Evolutionary conservation across 2,797 vertebrate genomes (phyloP).

Genomic region (Myoxocephalus aenaeus): DNA sequence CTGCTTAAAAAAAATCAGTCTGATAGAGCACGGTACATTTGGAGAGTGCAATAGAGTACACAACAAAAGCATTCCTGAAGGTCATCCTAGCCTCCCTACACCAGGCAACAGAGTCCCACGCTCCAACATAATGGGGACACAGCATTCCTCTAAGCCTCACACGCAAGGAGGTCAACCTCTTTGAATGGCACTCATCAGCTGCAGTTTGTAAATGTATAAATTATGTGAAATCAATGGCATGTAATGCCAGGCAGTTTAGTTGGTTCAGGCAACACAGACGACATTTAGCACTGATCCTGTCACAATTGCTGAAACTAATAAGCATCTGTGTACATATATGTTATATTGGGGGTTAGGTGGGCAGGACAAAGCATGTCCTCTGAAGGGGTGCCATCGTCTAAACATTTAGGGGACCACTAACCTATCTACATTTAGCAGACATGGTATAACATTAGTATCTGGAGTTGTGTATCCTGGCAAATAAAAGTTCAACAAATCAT

Average conservation of each 20-base stretch:
- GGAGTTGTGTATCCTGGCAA: background rate
- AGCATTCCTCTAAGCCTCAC: constrained; percentile 68
- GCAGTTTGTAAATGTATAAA: constrained; percentile 33
- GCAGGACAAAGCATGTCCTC: background rate
- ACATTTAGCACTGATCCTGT: background rate
- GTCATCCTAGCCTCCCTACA: constrained; percentile 78
- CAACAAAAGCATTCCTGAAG: constrained; percentile 88
- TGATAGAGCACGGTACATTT: constrained; percentile 86
- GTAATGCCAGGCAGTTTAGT: background rate
- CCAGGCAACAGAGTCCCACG: constrained; percentile 80
- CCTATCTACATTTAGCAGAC: background rate
- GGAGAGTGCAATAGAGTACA: constrained; percentile 78
- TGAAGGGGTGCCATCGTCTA: background rate
- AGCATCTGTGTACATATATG: background rate
- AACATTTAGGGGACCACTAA: background rate
- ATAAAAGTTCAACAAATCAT: background rate
- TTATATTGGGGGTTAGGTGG: background rate
- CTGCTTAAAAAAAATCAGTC: constrained; percentile 87
- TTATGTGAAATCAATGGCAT: background rate
- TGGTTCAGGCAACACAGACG: background rate
- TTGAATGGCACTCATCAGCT: constrained; percentile 51
- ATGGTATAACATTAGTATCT: background rate
- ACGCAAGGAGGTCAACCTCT: constrained; percentile 58
- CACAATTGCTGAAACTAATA: background rate
- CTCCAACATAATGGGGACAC: constrained; percentile 74